A percentile compares a stretch with the other conserved stretches of the same genome.
Conservation (phyloP, 2,888 invertebrate species). For the Neoscelio sp. region DNA sequence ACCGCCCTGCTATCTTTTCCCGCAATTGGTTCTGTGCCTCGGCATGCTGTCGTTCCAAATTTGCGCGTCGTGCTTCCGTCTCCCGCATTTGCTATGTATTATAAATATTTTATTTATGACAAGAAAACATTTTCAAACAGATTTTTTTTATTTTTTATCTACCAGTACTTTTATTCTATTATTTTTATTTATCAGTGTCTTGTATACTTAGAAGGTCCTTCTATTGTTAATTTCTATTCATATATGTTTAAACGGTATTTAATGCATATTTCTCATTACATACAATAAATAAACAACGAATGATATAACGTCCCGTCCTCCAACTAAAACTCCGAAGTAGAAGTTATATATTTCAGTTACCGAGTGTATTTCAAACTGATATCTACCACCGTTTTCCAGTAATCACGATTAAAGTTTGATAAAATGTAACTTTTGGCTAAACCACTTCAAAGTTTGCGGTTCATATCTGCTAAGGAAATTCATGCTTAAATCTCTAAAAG, state of each 20-base stretch:
- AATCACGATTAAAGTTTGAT: conserved; percentile 27
- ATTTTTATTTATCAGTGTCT: too few relatives aligned
- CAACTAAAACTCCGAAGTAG: neutral
- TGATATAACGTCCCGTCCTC: conserved; percentile 50
- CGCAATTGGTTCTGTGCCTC: conserved; percentile 90
- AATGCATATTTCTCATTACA: too few relatives aligned
- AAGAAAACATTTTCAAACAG: too few relatives aligned
- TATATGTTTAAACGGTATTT: too few relatives aligned
- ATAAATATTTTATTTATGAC: too few relatives aligned
- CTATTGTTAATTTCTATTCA: too few relatives aligned
- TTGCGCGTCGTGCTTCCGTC: conserved; percentile 90
- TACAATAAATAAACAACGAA: conserved; percentile 17
- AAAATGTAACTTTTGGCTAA: conserved; percentile 32
- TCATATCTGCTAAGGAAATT: conserved; percentile 1
- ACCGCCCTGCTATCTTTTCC: conserved; percentile 84
- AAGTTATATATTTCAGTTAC: neutral
- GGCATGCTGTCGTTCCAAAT: conserved; percentile 90
- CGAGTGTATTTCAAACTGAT: conserved; percentile 32
- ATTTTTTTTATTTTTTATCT: too few relatives aligned
- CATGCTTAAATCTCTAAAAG: neutral
- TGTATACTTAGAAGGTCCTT: too few relatives aligned
- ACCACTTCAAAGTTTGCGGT: conserved; percentile 9
- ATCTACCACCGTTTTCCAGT: neutral
- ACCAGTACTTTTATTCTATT: too few relatives aligned
- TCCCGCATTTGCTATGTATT: conserved; percentile 88